A percentile compares a stretch with the other conserved stretches of the same genome.
phyloP scores from a whole-genome alignment of 1,140 invertebrate species.

The Drosophila kohkoa region DNA sequence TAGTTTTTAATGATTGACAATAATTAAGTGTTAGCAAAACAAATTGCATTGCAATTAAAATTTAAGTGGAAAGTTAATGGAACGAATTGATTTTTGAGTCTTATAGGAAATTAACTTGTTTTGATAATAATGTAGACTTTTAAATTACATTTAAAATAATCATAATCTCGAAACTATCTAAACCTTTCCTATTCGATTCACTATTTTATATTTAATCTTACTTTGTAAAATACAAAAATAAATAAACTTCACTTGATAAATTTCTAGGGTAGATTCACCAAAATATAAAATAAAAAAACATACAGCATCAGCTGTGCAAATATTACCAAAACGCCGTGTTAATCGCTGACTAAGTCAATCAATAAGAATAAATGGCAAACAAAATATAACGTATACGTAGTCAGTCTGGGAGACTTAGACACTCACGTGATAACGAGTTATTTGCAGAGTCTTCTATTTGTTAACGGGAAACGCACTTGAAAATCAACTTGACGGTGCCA shows the following conservation, averaged over 20 bases:
- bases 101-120: too few relatives aligned
- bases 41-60: too few relatives aligned
- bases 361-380: conserved; percentile 11
- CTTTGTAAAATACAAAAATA: not conserved
- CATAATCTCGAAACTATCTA: too few relatives aligned
- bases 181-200: too few relatives aligned
- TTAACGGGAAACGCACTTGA: conserved; percentile 5
- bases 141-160: too few relatives aligned
- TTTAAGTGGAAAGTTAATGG: too few relatives aligned
- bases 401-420: not conserved
- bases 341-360: conserved; percentile 37
- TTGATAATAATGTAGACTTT: too few relatives aligned
- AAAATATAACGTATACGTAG: conserved; percentile 1
- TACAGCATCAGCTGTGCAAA: conserved; percentile 47
- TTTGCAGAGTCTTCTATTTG: not conserved
- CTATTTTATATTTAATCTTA: too few relatives aligned
- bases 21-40: too few relatives aligned
- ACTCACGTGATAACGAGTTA: conserved; percentile 39
- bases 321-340: conserved; percentile 8
- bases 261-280: conserved; percentile 2
- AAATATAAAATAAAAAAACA: not conserved
- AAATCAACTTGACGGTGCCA: conserved; percentile 17
- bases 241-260: not conserved
- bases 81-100: too few relatives aligned
- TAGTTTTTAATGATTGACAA: too few relatives aligned